Conservation (phyloP, 1,140 invertebrate genomes). For the Hyphantria cunea region DNA sequence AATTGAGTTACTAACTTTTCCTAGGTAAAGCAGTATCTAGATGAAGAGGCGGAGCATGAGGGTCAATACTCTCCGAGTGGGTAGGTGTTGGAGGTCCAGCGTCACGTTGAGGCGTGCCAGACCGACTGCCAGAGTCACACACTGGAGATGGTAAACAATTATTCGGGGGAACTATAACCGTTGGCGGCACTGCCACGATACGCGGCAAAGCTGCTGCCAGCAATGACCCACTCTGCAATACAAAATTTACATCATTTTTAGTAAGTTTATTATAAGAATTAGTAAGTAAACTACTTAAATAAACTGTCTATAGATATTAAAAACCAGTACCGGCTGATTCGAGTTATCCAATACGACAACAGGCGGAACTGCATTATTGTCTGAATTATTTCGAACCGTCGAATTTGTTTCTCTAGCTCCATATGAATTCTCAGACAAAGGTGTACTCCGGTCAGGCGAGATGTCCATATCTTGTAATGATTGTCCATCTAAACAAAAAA, state of each 20-base stretch:
- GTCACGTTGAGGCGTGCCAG: constrained; percentile 59
- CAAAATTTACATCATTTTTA: not conserved
- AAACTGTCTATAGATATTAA: not conserved
- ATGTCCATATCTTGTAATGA: constrained; percentile 75
- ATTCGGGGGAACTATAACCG: constrained; percentile 29
- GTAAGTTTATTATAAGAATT: not conserved
- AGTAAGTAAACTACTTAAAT: not conserved
- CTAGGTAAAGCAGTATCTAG: constrained; percentile 74
- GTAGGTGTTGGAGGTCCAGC: constrained; percentile 83
- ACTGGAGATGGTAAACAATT: constrained; percentile 42
- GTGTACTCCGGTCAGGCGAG: constrained; percentile 70
- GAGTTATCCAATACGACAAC: constrained; percentile 73
- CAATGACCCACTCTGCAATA: constrained; percentile 58
- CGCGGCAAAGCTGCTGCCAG: constrained; percentile 88
- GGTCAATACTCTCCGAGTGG: constrained; percentile 74
- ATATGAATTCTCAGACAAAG: constrained; percentile 70
- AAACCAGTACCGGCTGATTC: constrained; percentile 57
- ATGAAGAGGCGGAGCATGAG: constrained; percentile 66
- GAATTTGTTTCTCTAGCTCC: constrained; percentile 45
- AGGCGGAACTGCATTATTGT: constrained; percentile 55
- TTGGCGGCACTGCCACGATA: constrained; percentile 83
- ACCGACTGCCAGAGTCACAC: constrained; percentile 48
- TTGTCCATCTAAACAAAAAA: constrained; percentile 56
- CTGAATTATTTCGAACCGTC: constrained; percentile 35
- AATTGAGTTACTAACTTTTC: constrained; percentile 67